Evolutionary conservation across 1,140 invertebrate genomes (phyloP), one percentile per base, ranked within the genome.

Genomic region (Tachypleus tridentatus): DNA sequence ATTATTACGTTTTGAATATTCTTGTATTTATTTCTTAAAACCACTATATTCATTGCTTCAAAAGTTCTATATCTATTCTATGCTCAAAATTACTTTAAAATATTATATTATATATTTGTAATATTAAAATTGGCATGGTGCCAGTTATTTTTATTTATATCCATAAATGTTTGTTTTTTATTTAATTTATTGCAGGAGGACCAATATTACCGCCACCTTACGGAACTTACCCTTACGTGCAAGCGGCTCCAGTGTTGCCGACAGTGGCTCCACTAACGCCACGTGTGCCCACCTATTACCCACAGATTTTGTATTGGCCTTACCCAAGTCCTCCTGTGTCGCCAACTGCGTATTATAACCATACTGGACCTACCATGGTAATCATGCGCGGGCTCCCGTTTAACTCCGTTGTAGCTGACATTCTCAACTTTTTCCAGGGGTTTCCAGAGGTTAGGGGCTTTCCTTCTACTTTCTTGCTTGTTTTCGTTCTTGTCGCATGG

Each of bases 261-360:
- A 69, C 74, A 10, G 69, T 75, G 48, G 64, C 82, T 67, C 81
- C 81, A 49, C 81, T 83, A 10, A 78, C 82, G 4, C 77, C 82
- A 67, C 72, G 78, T 4, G 77, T 78, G 63, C 79, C 79, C 61
- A 80, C 83, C 60, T 70, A 62, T 29, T 74, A 72, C 59, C 73
- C 70, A 47, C 84, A 84, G 5, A 82, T 88, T 9, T 84, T 90
- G 69, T 91, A 89, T 77, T 93, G 91, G 91, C 86, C 87, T 0
- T 94, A 94, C 78, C 91, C 91, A 9, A 93, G 89, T 69, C 91
- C 91, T 52, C 91, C 91, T 0, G 89, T 94, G 3, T 93, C 90
- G 52, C 90, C 91, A 6, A 91, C 87, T 3, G 86, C 86, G 70
- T 90, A 90, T 76, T 90, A 87, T 74, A 82, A 82, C 68, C 80